Evolutionary conservation across 2,888 invertebrate genomes (phyloP), one percentile per base, ranked within the genome.

Genomic region (Amphipoea oculea): DNA sequence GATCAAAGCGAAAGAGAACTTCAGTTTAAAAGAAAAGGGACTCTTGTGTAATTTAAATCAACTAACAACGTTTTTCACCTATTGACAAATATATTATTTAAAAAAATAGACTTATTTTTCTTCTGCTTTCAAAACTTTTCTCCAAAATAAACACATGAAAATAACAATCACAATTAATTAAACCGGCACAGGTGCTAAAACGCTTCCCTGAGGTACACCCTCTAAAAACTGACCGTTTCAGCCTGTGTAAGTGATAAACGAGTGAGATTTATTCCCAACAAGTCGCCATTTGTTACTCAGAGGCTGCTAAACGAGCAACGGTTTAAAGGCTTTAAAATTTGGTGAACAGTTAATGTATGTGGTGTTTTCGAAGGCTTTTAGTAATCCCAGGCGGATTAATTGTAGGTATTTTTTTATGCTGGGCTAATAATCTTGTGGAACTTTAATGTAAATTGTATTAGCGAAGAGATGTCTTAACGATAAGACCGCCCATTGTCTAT

Each of bases 211-310:
- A 90, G 92, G 93, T 89, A 92, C 86, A 88, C 91, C 78, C 80
- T 79, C 91, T 90, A 88, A 91, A 90, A 88, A 82, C 88, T 91
- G 89, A 90, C 90, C 89, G 86, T 89, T 88, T 86, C 69, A 82
- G 87, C 78, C 92, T 93, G 91, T 90, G 89, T 89, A 92, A 92
- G 95, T 95, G 96, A 96, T 96, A 95, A 95, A 94, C 91, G 94
- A 87, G 81, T 76, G 89, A 94, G 94, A 96, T 96, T 96, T 96
- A 96, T 96, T 91, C 90, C 81, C 88, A 86, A 88, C 93, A 89
- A 92, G 90, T 87, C 79, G 90, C 91, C 94, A 95, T 96, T 95
- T 93, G 92, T 96, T 94, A 93, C 86, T 89, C 92, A 89, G 94
- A 86, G 93, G 92, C 91, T 93, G 94, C 92, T 94, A 94, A 95